Evolutionary conservation across 2,888 invertebrate genomes (phyloP).

Genomic region (Mythimna ferrago): DNA sequence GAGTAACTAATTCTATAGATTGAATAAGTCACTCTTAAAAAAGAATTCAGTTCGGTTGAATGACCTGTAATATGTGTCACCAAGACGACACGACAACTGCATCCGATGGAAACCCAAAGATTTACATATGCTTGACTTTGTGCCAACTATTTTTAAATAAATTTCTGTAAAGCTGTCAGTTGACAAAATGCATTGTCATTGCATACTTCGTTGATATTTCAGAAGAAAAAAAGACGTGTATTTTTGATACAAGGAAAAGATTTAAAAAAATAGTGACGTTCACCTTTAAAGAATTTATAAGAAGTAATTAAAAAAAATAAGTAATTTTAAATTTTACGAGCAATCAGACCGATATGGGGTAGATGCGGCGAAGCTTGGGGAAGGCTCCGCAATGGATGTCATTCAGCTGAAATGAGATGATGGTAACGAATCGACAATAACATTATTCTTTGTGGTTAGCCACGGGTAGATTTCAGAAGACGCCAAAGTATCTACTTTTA

Average conservation of each 20-base stretch:
- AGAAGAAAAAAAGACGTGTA: background rate
- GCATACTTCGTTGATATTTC: constrained; percentile 3
- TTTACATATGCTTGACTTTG: constrained; percentile 6
- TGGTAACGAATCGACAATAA: background rate
- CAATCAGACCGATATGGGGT: background rate
- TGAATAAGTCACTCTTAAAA: background rate
- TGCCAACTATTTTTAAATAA: constrained; percentile 30
- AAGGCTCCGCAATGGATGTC: background rate
- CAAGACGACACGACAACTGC: background rate
- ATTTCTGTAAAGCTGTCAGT: background rate
- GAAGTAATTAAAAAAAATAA: no score
- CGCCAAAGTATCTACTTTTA: background rate
- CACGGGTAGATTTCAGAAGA: background rate
- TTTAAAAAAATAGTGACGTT: background rate
- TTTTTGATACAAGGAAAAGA: background rate
- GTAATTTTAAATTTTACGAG: background rate
- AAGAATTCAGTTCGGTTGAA: constrained; percentile 10
- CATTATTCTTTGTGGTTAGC: no score
- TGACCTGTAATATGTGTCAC: background rate
- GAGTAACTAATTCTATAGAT: background rate
- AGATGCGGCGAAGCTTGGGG: background rate
- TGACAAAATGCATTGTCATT: background rate
- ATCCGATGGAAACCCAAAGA: background rate
- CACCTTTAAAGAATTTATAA: background rate
- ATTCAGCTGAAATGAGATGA: background rate